Percentiles rank a stretch among this genome's conserved stretches.
phyloP scores from a whole-genome alignment of 1,140 invertebrate species.

The Mylabris phalerata region DNA sequence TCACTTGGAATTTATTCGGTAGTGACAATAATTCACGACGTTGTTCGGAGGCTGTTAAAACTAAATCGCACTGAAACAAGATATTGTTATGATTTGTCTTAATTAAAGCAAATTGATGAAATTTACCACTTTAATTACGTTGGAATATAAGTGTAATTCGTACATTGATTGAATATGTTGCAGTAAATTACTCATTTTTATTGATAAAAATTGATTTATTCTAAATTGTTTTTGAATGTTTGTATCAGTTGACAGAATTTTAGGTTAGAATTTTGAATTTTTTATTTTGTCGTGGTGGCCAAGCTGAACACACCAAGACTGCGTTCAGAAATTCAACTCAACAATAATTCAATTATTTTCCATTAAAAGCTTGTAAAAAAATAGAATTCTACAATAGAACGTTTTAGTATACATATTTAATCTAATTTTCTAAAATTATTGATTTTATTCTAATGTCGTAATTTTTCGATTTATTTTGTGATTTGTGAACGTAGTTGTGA shows the following conservation, averaged over 20 bases:
- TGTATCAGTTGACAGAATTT: neutral
- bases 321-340: no score
- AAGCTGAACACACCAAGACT: no score
- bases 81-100: constrained; percentile 2
- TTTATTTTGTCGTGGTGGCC: neutral
- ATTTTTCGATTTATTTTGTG: no score
- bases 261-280: constrained; percentile 7
- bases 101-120: neutral
- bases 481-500: no score
- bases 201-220: neutral
- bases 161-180: constrained; percentile 36
- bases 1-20: constrained; percentile 55
- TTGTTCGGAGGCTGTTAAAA: constrained; percentile 59
- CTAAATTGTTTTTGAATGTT: no score
- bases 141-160: constrained; percentile 52
- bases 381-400: no score
- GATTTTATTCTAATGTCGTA: no score
- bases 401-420: no score
- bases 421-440: no score
- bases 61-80: constrained; percentile 53
- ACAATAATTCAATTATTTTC: no score
- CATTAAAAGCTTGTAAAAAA: no score
- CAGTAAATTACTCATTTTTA: constrained; percentile 6
- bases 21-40: constrained; percentile 51
- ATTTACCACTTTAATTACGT: constrained; percentile 49